These are phyloP conservation scores for Volucella zonaria DNA, from an alignment of 2,888 invertebrate species.

Conservation along the genomic window DNA sequence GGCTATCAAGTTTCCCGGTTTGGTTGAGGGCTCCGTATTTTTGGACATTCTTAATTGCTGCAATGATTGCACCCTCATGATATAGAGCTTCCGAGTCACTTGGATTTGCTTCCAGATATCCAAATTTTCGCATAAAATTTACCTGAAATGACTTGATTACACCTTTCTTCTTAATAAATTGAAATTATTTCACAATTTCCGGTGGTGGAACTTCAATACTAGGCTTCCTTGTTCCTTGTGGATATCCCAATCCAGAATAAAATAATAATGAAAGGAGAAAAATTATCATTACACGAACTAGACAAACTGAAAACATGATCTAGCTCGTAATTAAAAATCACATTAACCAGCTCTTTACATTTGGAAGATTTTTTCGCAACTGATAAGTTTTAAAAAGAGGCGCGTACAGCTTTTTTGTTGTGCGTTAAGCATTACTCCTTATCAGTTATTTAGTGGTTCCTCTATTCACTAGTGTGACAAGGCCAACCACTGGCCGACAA, in stretches of 20 bases:
- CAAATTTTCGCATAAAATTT: conserved; percentile 87
- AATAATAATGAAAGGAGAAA: conserved; percentile 14
- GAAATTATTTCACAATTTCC: conserved; percentile 74
- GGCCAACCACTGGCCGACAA: conserved; percentile 46
- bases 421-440: conserved; percentile 38
- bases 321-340: conserved; percentile 25
- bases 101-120: conserved; percentile 85
- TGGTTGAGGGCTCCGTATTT: conserved; percentile 87
- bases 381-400: conserved; percentile 50
- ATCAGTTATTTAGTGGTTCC: conserved; percentile 53
- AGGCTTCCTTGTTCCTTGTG: conserved; percentile 30
- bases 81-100: conserved; percentile 85
- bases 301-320: conserved; percentile 42
- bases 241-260: conserved; percentile 23
- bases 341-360: conserved; percentile 32
- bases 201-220: conserved; percentile 76
- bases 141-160: conserved; percentile 82
- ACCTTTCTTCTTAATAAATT: background rate
- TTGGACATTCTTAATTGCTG: conserved; percentile 87
- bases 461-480: conserved; percentile 37
- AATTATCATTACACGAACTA: background rate
- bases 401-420: conserved; percentile 18
- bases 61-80: conserved; percentile 85
- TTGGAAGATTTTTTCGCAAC: conserved; percentile 59
- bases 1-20: conserved; percentile 87